These are phyloP conservation scores for Metopolophium dirhodum DNA, from an alignment of 1,140 invertebrate genomes.

Conservation along the genomic window DNA sequence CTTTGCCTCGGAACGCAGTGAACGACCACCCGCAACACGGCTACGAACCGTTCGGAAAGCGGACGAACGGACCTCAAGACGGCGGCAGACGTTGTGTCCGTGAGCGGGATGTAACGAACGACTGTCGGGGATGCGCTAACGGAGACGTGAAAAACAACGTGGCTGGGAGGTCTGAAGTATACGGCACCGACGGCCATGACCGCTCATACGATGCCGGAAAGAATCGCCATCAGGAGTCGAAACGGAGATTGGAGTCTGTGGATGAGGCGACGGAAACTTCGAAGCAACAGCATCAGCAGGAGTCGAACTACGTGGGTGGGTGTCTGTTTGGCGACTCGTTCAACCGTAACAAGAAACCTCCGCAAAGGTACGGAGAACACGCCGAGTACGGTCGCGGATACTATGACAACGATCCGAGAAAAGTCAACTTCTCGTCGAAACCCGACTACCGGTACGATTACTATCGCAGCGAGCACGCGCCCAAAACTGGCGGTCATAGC, in stretches of 20 bases:
- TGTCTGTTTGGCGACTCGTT: slow-evolving; percentile 5
- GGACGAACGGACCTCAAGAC: background rate
- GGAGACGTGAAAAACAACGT: background rate
- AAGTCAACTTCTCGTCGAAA: background rate
- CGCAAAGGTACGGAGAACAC: background rate
- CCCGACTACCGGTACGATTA: slow-evolving; percentile 14
- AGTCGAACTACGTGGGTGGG: slow-evolving; percentile 9
- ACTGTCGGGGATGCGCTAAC: background rate
- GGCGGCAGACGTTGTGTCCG: background rate
- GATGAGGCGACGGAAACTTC: background rate
- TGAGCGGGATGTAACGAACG: background rate
- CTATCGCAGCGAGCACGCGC: background rate
- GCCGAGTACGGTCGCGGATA: background rate
- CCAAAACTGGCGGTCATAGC: background rate
- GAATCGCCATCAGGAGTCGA: background rate
- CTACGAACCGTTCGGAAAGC: background rate
- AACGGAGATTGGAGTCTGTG: background rate
- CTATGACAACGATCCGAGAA: background rate
- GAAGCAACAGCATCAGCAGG: background rate
- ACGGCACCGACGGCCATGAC: background rate
- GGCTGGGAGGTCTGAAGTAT: too few relatives aligned
- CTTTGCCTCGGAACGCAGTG: background rate
- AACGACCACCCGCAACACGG: background rate
- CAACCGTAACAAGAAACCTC: background rate
- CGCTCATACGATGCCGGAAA: background rate